phyloP scores from a whole-genome alignment of 2,113 vertebrate species.

The Polypterus bichir region DNA sequence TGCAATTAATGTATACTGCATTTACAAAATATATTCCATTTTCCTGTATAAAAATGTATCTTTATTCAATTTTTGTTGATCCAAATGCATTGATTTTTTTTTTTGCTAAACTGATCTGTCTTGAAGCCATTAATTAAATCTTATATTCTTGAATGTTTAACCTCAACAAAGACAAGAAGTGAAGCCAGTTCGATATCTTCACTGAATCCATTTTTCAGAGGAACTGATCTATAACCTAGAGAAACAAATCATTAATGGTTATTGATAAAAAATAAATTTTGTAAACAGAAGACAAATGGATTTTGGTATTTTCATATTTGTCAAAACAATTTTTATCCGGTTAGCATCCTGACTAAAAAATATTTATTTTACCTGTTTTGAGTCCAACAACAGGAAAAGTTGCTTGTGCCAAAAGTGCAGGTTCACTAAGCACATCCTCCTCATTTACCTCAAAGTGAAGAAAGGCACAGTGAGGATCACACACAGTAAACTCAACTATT shows the following conservation, averaged over 20 bases:
- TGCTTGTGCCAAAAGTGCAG: constrained; percentile 61
- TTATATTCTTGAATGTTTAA: constrained; percentile 30
- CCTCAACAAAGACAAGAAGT: constrained; percentile 59
- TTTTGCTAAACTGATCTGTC: too few relatives aligned
- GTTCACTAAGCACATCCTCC: constrained; percentile 69
- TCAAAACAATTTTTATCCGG: too few relatives aligned
- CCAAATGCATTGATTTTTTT: too few relatives aligned
- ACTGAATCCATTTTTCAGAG: constrained; percentile 61
- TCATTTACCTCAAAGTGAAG: constrained; percentile 63
- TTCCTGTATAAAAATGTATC: too few relatives aligned
- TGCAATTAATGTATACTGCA: too few relatives aligned
- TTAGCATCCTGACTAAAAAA: too few relatives aligned
- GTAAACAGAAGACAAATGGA: too few relatives aligned
- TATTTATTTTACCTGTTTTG: constrained; percentile 46
- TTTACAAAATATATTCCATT: too few relatives aligned
- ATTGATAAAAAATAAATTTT: neutral
- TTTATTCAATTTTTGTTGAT: too few relatives aligned
- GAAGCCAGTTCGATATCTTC: constrained; percentile 61
- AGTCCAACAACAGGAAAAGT: constrained; percentile 63
- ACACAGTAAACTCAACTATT: constrained; percentile 59
- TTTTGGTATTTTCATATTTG: too few relatives aligned
- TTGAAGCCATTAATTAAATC: too few relatives aligned
- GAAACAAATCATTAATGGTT: neutral
- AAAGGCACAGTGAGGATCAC: constrained; percentile 48
- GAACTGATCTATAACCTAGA: constrained; percentile 56